Evolutionary conservation across 2,113 vertebrate species (phyloP), one percentile per base, ranked within the genome.

Genomic region (Nanorana parkeri): DNA sequence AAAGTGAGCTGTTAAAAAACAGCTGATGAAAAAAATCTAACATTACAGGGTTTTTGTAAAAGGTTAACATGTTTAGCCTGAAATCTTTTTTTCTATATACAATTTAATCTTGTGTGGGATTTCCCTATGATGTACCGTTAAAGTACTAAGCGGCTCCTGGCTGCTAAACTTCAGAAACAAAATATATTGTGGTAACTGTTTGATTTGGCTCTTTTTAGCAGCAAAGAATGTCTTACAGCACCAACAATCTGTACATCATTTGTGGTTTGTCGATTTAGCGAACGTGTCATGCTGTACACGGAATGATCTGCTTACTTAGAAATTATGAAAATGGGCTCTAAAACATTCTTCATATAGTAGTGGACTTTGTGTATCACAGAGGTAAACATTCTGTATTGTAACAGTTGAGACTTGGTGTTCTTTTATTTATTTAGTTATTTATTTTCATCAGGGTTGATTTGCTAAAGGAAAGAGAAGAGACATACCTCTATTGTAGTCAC

Each of bases 151-250:
- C 41, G 36, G 51, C 26, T 67, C 28, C 21, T 68, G 64, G 51
- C 64, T 56, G 24, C 63, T 54, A 52, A 47, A 29, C 24, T 63
- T 32, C 19, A 67, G 63, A 68, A 68, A 78, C 28, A 67, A 55
- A 78, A 56, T 78, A 56, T 55, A 52, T 56, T 78, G 63, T 52
- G 64, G 28, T 78, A 29, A 78, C 52, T 78, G 28, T 56, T 54
- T 54, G 8, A 65, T 65, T 66, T 68, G 77, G 47, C 26, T n/a
- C 24, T 56, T 5, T 66, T 17, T 78, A 78, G 76, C 20, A 68
- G 36, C 26, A 51, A 67, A 54, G 20, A 67, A 77, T 52, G 51
- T 28, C 23, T 24, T 68, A 67, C 6, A 29, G 5, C 16, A 4
- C 1, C 47, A 36, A 23, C n/a, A 19, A 56, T 78, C 63, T 68